Evolutionary conservation across 2,113 vertebrate genomes (phyloP), one percentile per base, ranked within the genome.

Genomic region (Chlorodrepanis virens): DNA sequence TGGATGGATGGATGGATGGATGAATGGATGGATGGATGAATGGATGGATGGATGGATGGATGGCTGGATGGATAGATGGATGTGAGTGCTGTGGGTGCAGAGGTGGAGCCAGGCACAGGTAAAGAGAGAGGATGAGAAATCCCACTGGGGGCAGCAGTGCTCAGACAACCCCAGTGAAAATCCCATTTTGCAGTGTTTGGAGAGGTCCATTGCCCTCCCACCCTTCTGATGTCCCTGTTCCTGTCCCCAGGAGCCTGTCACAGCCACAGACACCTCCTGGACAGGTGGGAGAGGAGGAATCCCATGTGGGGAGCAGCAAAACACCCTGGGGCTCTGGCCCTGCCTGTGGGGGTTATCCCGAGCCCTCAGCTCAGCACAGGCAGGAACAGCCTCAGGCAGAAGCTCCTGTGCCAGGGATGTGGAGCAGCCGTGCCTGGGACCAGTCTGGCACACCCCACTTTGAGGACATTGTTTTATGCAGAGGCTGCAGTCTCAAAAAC

Each of bases 191-290:
- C 28, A 12, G 23, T 2, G 10, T 44, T 57, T 10, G 53, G 37
- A 50, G 53, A 20, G 29, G 3, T 42, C 9, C 37, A 7, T 13
- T 29, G 37, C n/a, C 18, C 50, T 50, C 25, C 0, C 0, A 37
- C 5, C 35, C 7, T 63, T 44, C 54, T 0, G 9, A 16, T 37
- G 22, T 35, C 45, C 50, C 67, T 1, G 4, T 3, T 29, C 45
- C 40, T 14, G 7, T 24, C 49, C 49, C 67, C 63, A 49, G 18
- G 49, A 71, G 42, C 33, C 54, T 37, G 69, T 11, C 3, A 11
- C 28, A 39, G 49, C n/a, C 75, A 35, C 45, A 6, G 18, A 13
- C 11, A 28, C 21, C 37, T 27, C n/a, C 1, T 31, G 45, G 72
- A 42, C 22, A 31, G 25, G 22, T 3, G 16, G 40, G 21, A 35